These are phyloP conservation scores for Oryzaephilus surinamensis DNA, from an alignment of 1,140 invertebrate species.

Conservation along the genomic window DNA sequence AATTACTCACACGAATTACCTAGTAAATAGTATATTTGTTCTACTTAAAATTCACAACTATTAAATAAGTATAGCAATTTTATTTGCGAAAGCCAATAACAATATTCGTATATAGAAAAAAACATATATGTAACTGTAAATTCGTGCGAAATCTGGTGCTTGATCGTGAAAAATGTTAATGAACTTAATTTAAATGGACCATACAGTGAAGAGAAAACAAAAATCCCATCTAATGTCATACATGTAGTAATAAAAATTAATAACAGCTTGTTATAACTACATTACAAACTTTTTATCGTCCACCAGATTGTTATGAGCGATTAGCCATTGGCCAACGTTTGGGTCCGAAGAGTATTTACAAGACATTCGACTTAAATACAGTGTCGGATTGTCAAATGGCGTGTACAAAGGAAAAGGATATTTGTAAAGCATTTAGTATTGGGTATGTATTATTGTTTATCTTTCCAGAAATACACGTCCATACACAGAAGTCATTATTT, in stretches of 20 bases:
- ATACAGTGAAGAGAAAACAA: no score
- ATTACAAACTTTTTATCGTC: constrained; percentile 16
- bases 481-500: neutral
- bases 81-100: no score
- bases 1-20: no score
- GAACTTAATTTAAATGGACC: no score
- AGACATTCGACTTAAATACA: constrained; percentile 23
- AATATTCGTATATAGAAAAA: no score
- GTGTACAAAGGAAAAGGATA: constrained; percentile 29
- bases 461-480: constrained; percentile 1
- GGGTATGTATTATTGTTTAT: constrained; percentile 23
- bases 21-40: constrained; percentile 5
- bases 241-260: constrained; percentile 7
- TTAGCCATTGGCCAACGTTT: constrained; percentile 31
- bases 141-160: constrained; percentile 11
- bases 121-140: constrained; percentile 10
- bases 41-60: constrained; percentile 1
- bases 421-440: constrained; percentile 32
- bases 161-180: no score
- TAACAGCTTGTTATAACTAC: no score
- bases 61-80: no score
- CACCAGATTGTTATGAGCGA: constrained; percentile 36
- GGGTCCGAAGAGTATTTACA: constrained; percentile 25
- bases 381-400: constrained; percentile 29
- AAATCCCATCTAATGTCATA: constrained; percentile 1